phyloP scores from a whole-genome alignment of 1,140 invertebrate genomes.

The Eumaeus atala region DNA sequence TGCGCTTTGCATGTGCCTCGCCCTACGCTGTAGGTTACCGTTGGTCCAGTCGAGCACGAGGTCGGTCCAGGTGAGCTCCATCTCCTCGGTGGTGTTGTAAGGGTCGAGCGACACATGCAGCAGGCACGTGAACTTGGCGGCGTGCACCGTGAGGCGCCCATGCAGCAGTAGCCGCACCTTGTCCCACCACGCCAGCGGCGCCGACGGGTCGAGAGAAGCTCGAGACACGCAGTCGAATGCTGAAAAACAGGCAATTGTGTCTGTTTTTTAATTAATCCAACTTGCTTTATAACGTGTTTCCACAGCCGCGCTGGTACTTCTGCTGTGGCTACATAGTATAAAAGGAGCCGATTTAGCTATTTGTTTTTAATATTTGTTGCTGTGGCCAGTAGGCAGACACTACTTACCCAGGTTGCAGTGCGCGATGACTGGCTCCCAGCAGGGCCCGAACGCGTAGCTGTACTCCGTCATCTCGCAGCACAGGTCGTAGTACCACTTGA shows the following conservation, averaged over 20 bases:
- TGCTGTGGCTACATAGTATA: no score
- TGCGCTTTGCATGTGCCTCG: no score
- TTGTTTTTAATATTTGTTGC: no score
- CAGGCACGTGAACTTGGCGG: conserved; percentile 89
- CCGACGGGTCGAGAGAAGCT: conserved; percentile 94
- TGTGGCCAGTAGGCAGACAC: no score
- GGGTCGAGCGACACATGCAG: conserved; percentile 97
- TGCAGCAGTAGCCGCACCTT: conserved; percentile 95
- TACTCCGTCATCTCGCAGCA: conserved; percentile 93
- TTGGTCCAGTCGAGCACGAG: conserved; percentile 97
- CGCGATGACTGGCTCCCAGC: conserved; percentile 98
- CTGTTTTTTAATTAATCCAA: no score
- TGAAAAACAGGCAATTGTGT: conserved; percentile 39
- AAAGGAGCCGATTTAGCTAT: no score
- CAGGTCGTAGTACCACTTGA: conserved; percentile 99
- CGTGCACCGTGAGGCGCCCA: conserved; percentile 91
- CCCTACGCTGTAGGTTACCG: conserved; percentile 71
- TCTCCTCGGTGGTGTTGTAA: conserved; percentile 98
- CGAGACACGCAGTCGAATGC: conserved; percentile 88
- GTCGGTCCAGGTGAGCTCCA: conserved; percentile 96
- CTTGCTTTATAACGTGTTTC: no score
- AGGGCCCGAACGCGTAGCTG: conserved; percentile 96
- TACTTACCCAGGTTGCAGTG: conserved; percentile 91
- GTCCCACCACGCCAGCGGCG: conserved; percentile 97
- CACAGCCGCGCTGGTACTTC: no score